Base-by-base conservation (phyloP, 2,888 invertebrate genomes). In the Habrosyne pyritoides region DNA sequence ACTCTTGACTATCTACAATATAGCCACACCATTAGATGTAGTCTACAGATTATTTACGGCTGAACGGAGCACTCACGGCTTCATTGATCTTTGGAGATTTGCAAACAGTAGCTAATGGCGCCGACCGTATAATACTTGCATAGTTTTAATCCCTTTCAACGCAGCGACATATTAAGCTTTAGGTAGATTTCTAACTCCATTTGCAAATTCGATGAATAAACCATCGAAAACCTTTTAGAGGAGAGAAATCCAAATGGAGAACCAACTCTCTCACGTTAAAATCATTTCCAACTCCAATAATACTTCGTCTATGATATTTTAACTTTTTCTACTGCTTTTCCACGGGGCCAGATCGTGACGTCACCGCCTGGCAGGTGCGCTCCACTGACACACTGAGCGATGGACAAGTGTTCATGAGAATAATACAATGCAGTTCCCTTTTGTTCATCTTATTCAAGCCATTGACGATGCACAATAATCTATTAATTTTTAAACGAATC, bases 301-400 rank as follows among this genome's bases (percentile, higher is more conserved):
- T 18, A 42, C 42, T 42, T 28, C 14, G n/a, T 28, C 14, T 28
- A 18, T 14, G 14, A 18, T 18, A 1, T 12, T 22, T 30, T 52
- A 52, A 48, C 47, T 59, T 53, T 36, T 54, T 56, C 36, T 12
- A 36, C 5, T 53, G 54, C 12, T 52, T 52, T 52, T 52, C n/a
- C 8, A 5, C 18, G 42, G 53, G 52, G 54, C 50, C 52, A 42
- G 21, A 47, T 50, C 21, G 55, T 71, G 71, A 72, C 71, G 71
- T 70, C 71, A 71, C 57, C 8, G 30, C 53, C 46, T 64, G 63
- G 65, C 79, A 79, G 78, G 78, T 81, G 78, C 61, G 80, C 61
- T 67, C 77, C 56, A 79, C 77, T 79, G 67, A 80, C 79, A 80
- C 67, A 75, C 69, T 73, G 73, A 73, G 69, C 63, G 59, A 71